Evolutionary conservation across 2,113 vertebrate species (phyloP).

Genomic region (Rana temporaria): DNA sequence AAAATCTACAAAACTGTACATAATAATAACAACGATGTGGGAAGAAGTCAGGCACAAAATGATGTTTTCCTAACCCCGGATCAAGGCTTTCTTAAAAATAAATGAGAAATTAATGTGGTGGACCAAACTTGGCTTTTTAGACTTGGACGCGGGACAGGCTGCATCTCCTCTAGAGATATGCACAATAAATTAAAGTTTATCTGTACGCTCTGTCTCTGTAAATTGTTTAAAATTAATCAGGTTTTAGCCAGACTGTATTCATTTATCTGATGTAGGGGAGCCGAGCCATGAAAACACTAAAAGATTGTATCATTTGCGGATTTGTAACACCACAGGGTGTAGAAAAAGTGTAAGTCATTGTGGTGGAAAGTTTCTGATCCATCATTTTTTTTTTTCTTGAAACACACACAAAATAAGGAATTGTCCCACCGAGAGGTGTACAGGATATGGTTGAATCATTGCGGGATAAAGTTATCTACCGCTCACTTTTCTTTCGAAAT

Average conservation of each 20-base stretch:
- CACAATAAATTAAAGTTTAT: conserved; percentile 53
- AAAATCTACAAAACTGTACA: conserved; percentile 25
- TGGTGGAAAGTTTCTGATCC: neutral
- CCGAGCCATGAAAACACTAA: neutral
- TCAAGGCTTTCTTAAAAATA: conserved; percentile 50
- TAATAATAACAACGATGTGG: conserved; percentile 43
- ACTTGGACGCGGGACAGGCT: conserved; percentile 45
- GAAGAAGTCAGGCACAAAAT: conserved; percentile 33
- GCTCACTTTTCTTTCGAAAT: neutral
- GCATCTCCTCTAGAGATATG: conserved; percentile 34
- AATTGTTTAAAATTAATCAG: conserved; percentile 43
- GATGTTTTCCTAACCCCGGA: conserved; percentile 48
- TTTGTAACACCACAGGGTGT: neutral
- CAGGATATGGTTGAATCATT: neutral
- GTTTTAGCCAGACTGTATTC: conserved; percentile 25
- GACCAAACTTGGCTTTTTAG: conserved; percentile 39
- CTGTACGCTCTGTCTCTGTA: conserved; percentile 5
- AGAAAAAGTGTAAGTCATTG: neutral
- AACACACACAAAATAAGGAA: neutral
- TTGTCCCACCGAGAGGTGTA: neutral
- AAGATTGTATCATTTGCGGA: neutral
- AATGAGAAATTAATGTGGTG: conserved; percentile 54
- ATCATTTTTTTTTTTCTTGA: neutral
- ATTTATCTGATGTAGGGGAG: conserved; percentile 30
- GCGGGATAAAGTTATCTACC: neutral